A percentile compares a stretch with the other conserved stretches of the same genome.
Conservation (phyloP, 2,888 invertebrate genomes). For the Ferrisia virgata region DNA sequence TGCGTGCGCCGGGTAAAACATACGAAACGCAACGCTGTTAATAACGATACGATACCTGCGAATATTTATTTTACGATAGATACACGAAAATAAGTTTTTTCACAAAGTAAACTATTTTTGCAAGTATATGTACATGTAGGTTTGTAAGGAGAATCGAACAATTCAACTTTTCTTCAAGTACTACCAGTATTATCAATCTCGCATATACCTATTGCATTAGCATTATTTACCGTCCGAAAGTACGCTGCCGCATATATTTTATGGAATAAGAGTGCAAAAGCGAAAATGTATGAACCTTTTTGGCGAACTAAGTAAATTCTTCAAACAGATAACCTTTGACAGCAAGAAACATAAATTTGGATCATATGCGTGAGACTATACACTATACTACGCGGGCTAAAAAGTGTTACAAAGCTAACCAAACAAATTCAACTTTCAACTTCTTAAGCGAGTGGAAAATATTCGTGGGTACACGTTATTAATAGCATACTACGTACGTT, state of each 20-base stretch:
- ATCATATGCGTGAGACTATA: neutral
- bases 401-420: neutral
- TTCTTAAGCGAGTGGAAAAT: neutral
- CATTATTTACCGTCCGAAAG: constrained; percentile 1
- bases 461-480: constrained; percentile 6
- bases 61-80: too few species aligned
- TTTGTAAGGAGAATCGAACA: neutral
- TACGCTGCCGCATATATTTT: constrained; percentile 6
- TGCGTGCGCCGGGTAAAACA: too few species aligned
- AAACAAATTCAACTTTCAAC: neutral
- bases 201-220: neutral
- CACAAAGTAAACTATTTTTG: too few species aligned
- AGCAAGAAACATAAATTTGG: neutral
- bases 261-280: neutral
- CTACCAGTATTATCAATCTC: neutral
- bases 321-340: constrained; percentile 11
- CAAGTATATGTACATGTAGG: too few species aligned
- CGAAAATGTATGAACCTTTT: constrained; percentile 21
- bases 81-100: too few species aligned
- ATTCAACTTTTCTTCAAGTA: neutral
- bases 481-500: neutral
- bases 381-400: neutral
- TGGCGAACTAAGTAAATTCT: neutral
- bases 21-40: too few species aligned
- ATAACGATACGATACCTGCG: too few species aligned